phyloP scores from a whole-genome alignment of 2,888 invertebrate species.

The Brenthis hecate region DNA sequence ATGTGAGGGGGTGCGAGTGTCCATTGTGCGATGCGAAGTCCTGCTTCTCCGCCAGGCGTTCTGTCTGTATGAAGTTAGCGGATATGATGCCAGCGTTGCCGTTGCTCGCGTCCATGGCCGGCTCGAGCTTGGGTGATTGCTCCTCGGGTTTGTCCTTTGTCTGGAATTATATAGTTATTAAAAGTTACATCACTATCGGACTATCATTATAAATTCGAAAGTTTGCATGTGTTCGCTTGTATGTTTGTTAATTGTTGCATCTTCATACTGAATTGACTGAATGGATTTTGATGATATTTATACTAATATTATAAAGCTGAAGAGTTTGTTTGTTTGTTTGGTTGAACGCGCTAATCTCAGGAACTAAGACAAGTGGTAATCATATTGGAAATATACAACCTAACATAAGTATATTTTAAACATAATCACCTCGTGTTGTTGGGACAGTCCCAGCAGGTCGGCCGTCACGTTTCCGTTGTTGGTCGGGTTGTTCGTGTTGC shows the following conservation, averaged over 20 bases:
- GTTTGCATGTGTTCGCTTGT: too few relatives aligned
- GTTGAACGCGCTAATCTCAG: too few relatives aligned
- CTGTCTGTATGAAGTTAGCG: slow-evolving; percentile 69
- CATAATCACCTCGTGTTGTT: slow-evolving; percentile 55
- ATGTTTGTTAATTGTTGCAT: too few relatives aligned
- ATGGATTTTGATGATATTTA: too few relatives aligned
- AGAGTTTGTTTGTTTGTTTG: too few relatives aligned
- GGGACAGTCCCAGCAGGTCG: slow-evolving; percentile 65
- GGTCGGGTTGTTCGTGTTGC: slow-evolving; percentile 23
- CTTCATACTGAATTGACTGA: too few relatives aligned
- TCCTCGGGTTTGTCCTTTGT: slow-evolving; percentile 63
- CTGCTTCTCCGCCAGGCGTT: slow-evolving; percentile 55
- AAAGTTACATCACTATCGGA: neutral
- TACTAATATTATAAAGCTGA: too few relatives aligned
- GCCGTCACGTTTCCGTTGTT: slow-evolving; percentile 71
- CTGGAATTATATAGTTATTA: slow-evolving; percentile 43
- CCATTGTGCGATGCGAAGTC: slow-evolving; percentile 75
- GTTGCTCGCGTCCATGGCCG: slow-evolving; percentile 51
- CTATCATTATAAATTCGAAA: neutral
- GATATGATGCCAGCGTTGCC: slow-evolving; percentile 66
- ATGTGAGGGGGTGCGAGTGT: slow-evolving; percentile 65
- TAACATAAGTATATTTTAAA: too few relatives aligned
- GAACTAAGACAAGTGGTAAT: neutral
- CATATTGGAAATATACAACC: slow-evolving; percentile 20
- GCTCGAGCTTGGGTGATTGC: slow-evolving; percentile 47